Conservation (phyloP, 2,888 invertebrate genomes). For the Caenorhabditis becei region DNA sequence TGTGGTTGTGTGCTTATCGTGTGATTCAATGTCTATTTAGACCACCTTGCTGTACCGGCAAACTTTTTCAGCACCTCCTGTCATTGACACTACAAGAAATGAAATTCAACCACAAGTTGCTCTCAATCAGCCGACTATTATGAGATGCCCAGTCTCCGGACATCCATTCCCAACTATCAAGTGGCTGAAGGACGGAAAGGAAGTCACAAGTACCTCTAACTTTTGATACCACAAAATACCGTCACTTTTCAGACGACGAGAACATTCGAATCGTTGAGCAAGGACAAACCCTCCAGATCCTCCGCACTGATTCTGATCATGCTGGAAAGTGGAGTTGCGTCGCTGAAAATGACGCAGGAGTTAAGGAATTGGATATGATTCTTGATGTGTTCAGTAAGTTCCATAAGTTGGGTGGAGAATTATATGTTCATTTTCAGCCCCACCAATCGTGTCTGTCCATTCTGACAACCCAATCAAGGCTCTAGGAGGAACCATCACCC, state of each 20-base stretch:
- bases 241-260: conserved; percentile 46
- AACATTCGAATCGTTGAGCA: conserved; percentile 73
- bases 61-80: conserved; percentile 82
- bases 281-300: conserved; percentile 70
- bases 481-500: conserved; percentile 82
- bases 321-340: conserved; percentile 83
- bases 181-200: conserved; percentile 76
- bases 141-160: conserved; percentile 80
- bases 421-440: conserved; percentile 66
- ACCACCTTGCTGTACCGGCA: not conserved
- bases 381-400: conserved; percentile 78
- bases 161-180: conserved; percentile 79
- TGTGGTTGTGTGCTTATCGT: conserved; percentile 19
- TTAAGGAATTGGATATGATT: conserved; percentile 73
- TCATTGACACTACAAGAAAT: conserved; percentile 82
- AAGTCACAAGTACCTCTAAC: conserved; percentile 38
- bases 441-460: conserved; percentile 74
- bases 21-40: conserved; percentile 9
- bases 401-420: not conserved
- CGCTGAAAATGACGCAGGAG: conserved; percentile 83
- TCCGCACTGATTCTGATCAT: conserved; percentile 69
- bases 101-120: conserved; percentile 81
- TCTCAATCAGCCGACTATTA: conserved; percentile 73
- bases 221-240: not conserved
- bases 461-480: conserved; percentile 72